Conservation (phyloP, 2,888 invertebrate species). For the Amiota communis region DNA sequence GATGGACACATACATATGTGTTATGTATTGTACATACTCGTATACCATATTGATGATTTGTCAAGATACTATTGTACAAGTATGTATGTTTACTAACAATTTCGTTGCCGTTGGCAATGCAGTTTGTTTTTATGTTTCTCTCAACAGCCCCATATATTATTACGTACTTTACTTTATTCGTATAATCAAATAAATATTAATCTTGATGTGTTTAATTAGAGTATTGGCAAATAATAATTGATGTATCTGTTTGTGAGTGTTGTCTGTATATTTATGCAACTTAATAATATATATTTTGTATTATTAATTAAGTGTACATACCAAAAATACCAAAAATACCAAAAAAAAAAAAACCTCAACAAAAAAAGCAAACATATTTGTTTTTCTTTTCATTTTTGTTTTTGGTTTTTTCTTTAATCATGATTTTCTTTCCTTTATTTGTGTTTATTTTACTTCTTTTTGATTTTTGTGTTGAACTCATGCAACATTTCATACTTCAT, state of each 20-base stretch:
- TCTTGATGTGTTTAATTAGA: background rate
- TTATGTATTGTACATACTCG: too few species aligned
- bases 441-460: slow-evolving; percentile 14
- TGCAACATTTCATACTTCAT: background rate
- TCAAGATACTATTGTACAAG: too few species aligned
- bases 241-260: slow-evolving; percentile 36
- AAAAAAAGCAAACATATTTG: background rate
- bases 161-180: background rate
- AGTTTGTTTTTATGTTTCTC: background rate
- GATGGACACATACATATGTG: too few species aligned
- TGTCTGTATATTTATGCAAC: slow-evolving; percentile 35
- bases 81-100: too few species aligned
- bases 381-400: background rate
- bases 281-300: background rate
- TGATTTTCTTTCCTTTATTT: slow-evolving; percentile 7
- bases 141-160: too few species aligned
- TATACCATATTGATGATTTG: too few species aligned
- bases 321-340: background rate
- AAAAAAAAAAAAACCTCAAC: slow-evolving; percentile 3
- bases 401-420: background rate
- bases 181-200: background rate
- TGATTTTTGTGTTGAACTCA: background rate
- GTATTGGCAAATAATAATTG: slow-evolving; percentile 5
- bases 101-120: background rate
- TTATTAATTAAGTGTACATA: slow-evolving; percentile 10